Base-by-base conservation (phyloP, 64 coral and sea anemone species). In the Dendronephthya gigantea region DNA sequence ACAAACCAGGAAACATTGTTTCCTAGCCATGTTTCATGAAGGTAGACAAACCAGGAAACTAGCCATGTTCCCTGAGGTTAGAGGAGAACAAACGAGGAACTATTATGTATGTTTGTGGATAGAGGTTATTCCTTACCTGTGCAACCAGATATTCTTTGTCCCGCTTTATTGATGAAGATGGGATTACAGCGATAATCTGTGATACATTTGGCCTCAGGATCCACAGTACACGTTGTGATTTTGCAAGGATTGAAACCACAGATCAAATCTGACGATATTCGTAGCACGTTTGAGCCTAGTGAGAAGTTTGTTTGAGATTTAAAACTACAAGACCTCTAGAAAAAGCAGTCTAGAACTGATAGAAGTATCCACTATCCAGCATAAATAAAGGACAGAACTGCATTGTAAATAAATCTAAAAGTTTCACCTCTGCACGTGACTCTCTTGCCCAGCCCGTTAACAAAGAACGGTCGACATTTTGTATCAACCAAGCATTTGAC, bases 381-480 rank as follows among this genome's bases (percentile, higher is more conserved):
- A 45, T 45, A 45, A 45, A 45, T 11, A 45, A 45, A 45, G 4
- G n/a, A n/a, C n/a, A n/a, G n/a, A n/a, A n/a, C n/a, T n/a, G n/a
- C n/a, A n/a, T n/a, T n/a, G n/a, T n/a, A n/a, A n/a, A 52, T 1
- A 52, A 52, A 1, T 52, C 13, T 1, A 52, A 52, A 10, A 74
- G 22, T 19, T 8, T 13, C 15, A 79, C 72, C 72, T 35, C 37
- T 79, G 36, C 72, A 79, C 7, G 34, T 79, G 13, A 79, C 29
- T 79, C 36, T 79, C 37, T 34, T 79, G 11, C 72, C 72, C 30
- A 34, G 11, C 37, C 37, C 72, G 22, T 79, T 39, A 29, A 79
- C 31, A 79, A 79, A 79, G 72, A 79, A 79, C 22, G 72, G 72
- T 35, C 72, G 72, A 79, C 72, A 79, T 34, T 79, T 35, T 79